Evolutionary conservation across 2,888 invertebrate genomes (phyloP).

Genomic region (Dorcus hopei): DNA sequence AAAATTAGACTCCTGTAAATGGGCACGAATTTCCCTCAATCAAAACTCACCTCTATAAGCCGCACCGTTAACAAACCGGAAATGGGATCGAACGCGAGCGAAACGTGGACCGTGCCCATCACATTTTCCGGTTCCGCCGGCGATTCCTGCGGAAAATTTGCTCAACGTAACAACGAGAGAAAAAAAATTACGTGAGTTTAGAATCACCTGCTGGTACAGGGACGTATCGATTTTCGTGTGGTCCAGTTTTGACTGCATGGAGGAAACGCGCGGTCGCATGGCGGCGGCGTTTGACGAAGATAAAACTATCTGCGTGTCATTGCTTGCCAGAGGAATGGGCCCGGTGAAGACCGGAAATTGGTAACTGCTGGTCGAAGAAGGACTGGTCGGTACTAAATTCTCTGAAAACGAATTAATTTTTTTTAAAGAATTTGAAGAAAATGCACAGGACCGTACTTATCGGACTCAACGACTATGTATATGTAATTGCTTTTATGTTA

Average conservation of each 20-base stretch:
- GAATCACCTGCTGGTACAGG: constrained; percentile 53
- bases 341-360: constrained; percentile 47
- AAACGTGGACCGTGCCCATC: constrained; percentile 62
- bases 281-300: constrained; percentile 47
- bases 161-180: background rate
- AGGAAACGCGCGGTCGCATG: constrained; percentile 50
- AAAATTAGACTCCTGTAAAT: background rate
- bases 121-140: constrained; percentile 48
- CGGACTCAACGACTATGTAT: too few relatives aligned
- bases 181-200: background rate
- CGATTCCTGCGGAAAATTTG: constrained; percentile 24
- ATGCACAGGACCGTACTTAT: too few relatives aligned
- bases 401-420: constrained; percentile 25
- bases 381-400: constrained; percentile 50
- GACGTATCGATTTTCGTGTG: constrained; percentile 61
- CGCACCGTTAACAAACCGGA: constrained; percentile 62
- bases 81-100: constrained; percentile 60
- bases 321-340: constrained; percentile 44
- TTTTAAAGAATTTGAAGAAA: too few relatives aligned
- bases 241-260: constrained; percentile 65
- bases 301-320: constrained; percentile 57
- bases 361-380: constrained; percentile 49
- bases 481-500: too few relatives aligned
- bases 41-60: constrained; percentile 57
- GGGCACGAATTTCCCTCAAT: background rate